A percentile compares a stretch with the other conserved stretches of the same genome.
These are phyloP conservation scores for Stenchaetothrips biformis DNA, from an alignment of 2,888 invertebrate species.

Conservation along the genomic window DNA sequence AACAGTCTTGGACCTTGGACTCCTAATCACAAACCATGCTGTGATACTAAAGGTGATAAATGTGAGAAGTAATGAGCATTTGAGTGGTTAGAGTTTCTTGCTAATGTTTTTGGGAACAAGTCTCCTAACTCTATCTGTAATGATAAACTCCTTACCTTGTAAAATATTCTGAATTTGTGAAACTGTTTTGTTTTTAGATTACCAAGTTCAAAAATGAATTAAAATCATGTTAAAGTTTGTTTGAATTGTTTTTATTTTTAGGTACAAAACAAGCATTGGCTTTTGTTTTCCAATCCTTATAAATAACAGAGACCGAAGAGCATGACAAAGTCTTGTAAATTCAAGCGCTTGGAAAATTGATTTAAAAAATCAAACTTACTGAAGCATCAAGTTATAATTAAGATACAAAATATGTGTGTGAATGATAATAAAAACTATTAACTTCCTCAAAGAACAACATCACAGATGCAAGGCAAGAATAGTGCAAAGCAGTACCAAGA, in stretches of 20 bases:
- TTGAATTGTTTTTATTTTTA: background rate
- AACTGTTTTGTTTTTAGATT: too few species aligned
- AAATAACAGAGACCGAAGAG: background rate
- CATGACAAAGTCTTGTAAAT: background rate
- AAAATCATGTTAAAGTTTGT: background rate
- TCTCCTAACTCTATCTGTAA: too few species aligned
- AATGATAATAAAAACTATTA: background rate
- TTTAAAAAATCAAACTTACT: background rate
- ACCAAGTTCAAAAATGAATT: background rate
- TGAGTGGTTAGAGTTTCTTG: too few species aligned
- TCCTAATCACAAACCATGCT: conserved; percentile 76
- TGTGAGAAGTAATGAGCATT: background rate
- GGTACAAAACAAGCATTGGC: background rate
- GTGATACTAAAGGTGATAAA: background rate
- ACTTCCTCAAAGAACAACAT: background rate
- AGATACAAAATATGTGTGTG: background rate
- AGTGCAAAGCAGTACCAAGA: conserved; percentile 14
- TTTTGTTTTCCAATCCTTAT: background rate
- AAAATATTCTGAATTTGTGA: too few species aligned
- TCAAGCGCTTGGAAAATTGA: background rate
- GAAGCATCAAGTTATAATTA: background rate
- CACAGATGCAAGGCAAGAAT: conserved; percentile 7
- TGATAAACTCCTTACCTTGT: too few species aligned
- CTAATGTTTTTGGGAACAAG: too few species aligned
- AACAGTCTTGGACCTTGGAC: conserved; percentile 96